Base-by-base conservation (phyloP, 2,113 vertebrate species). In the Rhagologus leucostigma region DNA sequence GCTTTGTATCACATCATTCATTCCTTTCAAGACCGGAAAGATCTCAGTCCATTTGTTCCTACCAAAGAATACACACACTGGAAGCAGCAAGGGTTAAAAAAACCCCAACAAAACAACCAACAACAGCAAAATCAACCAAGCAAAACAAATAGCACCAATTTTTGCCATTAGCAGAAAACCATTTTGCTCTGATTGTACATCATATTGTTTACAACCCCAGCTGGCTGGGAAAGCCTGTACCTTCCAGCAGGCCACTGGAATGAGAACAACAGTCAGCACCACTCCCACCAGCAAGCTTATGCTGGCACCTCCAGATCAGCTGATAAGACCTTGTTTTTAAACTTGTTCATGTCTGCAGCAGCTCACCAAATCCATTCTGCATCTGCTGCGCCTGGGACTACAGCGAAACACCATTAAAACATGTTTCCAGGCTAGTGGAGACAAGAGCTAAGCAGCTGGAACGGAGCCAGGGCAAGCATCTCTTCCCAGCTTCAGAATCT, bases 381-480 rank as follows among this genome's bases (percentile, higher is more conserved):
- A 96, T 95, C 91, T 93, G 91, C 64, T 64, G 56, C 1, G 39
- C 60, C 76, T 26, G 33, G 27, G 73, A 91, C 89, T 84, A 78
- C 60, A 92, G 86, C 1, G 0, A 41, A 90, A 93, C 60, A 87
- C 52, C 89, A 96, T 68, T 81, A 95, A 95, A 92, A 89, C 29
- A n/a, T 4, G 15, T 89, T 95, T 93, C 95, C 73, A 81, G 92
- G 89, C 95, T 90, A 86, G 85, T 8, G 5, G 83, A 95, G 90
- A 85, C 30, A 69, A 91, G 59, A 93, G 92, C 90, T 90, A 77
- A 96, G 90, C 79, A 94, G 86, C 47, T 96, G 96, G 95, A 93
- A 78, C 0, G 0, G 21, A 71, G 94, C 96, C 93, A 97, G 80
- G 44, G 76, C 52, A 75, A 92, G 86, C 94, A 95, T 95, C 93